Base-by-base conservation (phyloP, 2,113 vertebrate genomes). In the Phalacrocorax aristotelis region DNA sequence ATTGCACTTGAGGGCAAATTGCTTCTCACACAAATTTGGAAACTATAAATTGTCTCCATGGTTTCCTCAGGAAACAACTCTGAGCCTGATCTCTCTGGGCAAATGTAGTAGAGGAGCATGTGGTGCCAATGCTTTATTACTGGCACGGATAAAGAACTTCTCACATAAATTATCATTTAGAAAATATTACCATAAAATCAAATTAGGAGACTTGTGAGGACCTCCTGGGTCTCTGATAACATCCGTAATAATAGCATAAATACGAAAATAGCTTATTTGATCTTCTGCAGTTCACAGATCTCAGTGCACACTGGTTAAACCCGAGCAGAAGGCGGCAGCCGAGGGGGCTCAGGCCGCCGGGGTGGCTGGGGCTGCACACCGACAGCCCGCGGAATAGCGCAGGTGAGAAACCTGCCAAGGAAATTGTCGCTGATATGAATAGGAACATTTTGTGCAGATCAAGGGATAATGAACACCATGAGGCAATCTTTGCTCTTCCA, bases 11-110 rank as follows among this genome's bases (percentile, higher is more conserved):
- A 93, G 62, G 82, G 54, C 85, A 96, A 89, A 95, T 86, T 0
- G 16, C 49, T 95, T 68, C 60, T 66, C 65, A 21, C 57, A 72
- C 60, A 52, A 32, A 88, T 93, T 83, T 88, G 79, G 79, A 81
- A 91, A 48, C 51, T 62, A 25, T 27, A 62, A 82, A 70, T 87
- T 76, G 62, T 89, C 76, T 62, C 75, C 48, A 36, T 26, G 62
- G 81, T 87, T 96, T 93, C 81, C 58, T 75, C 85, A 84, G 83
- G 82, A 94, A 92, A 81, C 48, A 80, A 13, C 69, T 90, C 34
- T 1, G 52, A 92, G 62, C 27, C 86, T 83, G 58, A 87, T 64
- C 54, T 96, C 91, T 48, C 74, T 55, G 66, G 85, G 84, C 89
- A 87, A 79, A 65, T 3, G 12, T 11, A 54, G 62, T 18, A 34